Base-by-base conservation (phyloP, 1,140 invertebrate genomes). In the Drosophila quadrilineata region DNA sequence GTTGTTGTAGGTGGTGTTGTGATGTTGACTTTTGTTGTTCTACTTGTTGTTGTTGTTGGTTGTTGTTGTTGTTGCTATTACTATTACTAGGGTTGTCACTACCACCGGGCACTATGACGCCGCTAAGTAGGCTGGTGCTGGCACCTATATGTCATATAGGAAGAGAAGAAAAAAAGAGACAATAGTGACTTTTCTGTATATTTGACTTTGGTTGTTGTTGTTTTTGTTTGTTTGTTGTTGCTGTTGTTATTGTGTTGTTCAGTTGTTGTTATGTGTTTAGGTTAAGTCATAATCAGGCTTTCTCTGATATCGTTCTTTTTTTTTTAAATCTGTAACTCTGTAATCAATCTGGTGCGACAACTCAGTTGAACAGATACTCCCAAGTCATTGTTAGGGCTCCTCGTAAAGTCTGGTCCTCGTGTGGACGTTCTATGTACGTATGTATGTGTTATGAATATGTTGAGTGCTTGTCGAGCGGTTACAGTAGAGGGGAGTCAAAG, bases 121-220 rank as follows among this genome's bases (percentile, higher is more conserved):
- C 88, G 69, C 88, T 73, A 53, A 89, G 74, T 75, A 89, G 82
- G 85, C 76, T 88, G 82, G 87, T 89, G 79, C 87, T 89, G 85
- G 87, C 87, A 89, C 88, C 88, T 89, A 89, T 73, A 85, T 69
- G 67, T 76, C 65, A 89, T 89, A 88, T 85, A 77, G 88, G 88
- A 89, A 89, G 84, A 88, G 84, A 88, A 89, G 84, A 89, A 88
- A 89, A 87, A 89, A 89, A 89, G 88, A 89, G 88, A 89, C 88
- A 89, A 89, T 88, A 89, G 88, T 89, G 88, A 89, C 88, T 89
- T 89, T 85, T 88, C 82, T 76, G 87, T 88, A 76, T 88, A 87
- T 87, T 87, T 88, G 69, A 70, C 60, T 82, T 82, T 74, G 62
- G 64, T 77, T 82, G 56, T 79, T 75, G 24, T 45, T 56, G 49